Evolutionary conservation across 1,140 invertebrate species (phyloP).

Genomic region (Adoxophyes honmai): DNA sequence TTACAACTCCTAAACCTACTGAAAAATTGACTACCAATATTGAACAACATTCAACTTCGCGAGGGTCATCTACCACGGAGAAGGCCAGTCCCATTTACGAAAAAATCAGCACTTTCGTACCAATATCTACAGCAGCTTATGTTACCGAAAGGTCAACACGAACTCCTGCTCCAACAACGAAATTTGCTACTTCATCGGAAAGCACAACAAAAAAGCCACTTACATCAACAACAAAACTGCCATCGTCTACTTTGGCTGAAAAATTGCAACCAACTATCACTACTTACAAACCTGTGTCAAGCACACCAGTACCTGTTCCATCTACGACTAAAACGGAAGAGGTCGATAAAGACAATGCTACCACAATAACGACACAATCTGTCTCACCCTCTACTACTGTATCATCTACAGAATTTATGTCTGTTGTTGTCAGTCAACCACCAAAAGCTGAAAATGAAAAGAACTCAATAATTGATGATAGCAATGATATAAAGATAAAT

Average conservation of each 20-base stretch:
- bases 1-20: constrained; percentile 28
- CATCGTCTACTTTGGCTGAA: constrained; percentile 21
- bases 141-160: constrained; percentile 35
- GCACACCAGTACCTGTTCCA: constrained; percentile 26
- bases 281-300: constrained; percentile 31
- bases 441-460: constrained; percentile 27
- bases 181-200: constrained; percentile 16
- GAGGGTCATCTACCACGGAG: constrained; percentile 18
- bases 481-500: constrained; percentile 26
- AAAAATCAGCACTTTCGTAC: constrained; percentile 43
- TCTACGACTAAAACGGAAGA: constrained; percentile 32
- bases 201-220: constrained; percentile 24
- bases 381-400: constrained; percentile 53
- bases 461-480: constrained; percentile 19
- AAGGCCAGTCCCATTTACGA: constrained; percentile 27
- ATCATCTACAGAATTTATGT: constrained; percentile 50
- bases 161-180: constrained; percentile 28
- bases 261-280: constrained; percentile 21
- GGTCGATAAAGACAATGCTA: constrained; percentile 49
- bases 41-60: constrained; percentile 33
- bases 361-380: constrained; percentile 65
- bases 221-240: constrained; percentile 22
- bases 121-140: constrained; percentile 41
- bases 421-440: not conserved
- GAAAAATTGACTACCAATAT: constrained; percentile 22